Evolutionary conservation across 2,797 vertebrate genomes (phyloP).

Genomic region (Apogon hyalosoma): DNA sequence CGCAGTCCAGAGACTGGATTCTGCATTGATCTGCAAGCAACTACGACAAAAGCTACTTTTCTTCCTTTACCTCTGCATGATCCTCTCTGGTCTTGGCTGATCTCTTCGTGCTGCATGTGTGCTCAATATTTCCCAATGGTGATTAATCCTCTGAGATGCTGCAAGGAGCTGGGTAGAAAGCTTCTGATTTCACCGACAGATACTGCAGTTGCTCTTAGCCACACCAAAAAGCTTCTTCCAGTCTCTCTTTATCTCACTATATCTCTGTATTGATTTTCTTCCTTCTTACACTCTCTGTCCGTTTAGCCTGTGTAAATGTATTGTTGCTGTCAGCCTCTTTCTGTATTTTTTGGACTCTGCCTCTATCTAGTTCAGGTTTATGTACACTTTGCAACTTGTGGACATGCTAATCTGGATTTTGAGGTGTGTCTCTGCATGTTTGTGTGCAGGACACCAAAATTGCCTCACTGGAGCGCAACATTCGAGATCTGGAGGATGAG

Average conservation of each 20-base stretch:
- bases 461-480: constrained; percentile 95
- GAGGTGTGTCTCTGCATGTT: constrained; percentile 75
- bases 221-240: constrained; percentile 49
- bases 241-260: constrained; percentile 36
- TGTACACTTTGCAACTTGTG: constrained; percentile 56
- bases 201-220: constrained; percentile 72
- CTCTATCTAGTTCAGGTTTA: constrained; percentile 35
- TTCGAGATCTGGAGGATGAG: constrained; percentile 97
- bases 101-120: constrained; percentile 71
- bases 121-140: constrained; percentile 82
- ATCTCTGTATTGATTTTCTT: constrained; percentile 9
- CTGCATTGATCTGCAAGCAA: constrained; percentile 73
- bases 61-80: constrained; percentile 39
- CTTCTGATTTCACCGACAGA: constrained; percentile 74
- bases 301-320: constrained; percentile 17
- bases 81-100: constrained; percentile 56
- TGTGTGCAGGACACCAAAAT: constrained; percentile 95
- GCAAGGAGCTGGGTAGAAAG: constrained; percentile 62
- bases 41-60: constrained; percentile 69
- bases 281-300: constrained; percentile 14
- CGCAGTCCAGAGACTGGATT: constrained; percentile 68
- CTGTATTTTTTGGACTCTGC: constrained; percentile 35
- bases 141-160: constrained; percentile 79
- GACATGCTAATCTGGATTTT: constrained; percentile 61
- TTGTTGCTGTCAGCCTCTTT: constrained; percentile 21